phyloP scores from a whole-genome alignment of 1,140 invertebrate species.

The Globodera rostochiensis region DNA sequence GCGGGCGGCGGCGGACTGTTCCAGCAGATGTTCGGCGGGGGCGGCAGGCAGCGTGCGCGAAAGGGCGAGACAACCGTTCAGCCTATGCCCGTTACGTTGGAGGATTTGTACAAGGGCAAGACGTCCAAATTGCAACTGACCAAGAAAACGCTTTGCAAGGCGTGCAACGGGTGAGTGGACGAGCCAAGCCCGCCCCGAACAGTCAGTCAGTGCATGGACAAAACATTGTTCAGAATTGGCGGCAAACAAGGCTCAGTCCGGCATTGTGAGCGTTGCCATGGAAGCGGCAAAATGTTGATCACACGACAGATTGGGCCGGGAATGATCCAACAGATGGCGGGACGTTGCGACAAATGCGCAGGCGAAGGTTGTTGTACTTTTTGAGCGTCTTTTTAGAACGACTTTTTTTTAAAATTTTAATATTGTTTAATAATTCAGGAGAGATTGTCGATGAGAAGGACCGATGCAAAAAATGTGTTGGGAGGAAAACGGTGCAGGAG shows the following conservation, averaged over 20 bases:
- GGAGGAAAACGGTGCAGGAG: constrained; percentile 69
- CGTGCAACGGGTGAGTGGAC: constrained; percentile 68
- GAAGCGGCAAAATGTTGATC: constrained; percentile 66
- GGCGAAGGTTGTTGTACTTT: constrained; percentile 48
- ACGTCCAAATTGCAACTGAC: constrained; percentile 68
- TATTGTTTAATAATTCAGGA: constrained; percentile 67
- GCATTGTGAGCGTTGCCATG: constrained; percentile 65
- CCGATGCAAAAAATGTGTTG: constrained; percentile 77
- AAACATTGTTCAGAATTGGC: constrained; percentile 57
- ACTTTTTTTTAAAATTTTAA: too few relatives aligned
- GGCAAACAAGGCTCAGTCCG: constrained; percentile 64
- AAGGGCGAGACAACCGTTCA: constrained; percentile 64
- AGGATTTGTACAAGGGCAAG: constrained; percentile 69
- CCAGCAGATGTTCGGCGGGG: constrained; percentile 54
- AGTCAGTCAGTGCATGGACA: too few relatives aligned
- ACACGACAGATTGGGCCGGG: constrained; percentile 68
- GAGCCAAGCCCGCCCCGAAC: neutral
- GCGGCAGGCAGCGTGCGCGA: constrained; percentile 37
- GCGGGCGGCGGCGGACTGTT: constrained; percentile 46
- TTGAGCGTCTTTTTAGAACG: too few relatives aligned
- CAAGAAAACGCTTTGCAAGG: constrained; percentile 67
- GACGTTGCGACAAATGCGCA: constrained; percentile 65
- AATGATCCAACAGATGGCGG: constrained; percentile 69
- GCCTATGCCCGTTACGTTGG: constrained; percentile 66
- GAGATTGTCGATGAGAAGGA: constrained; percentile 79